Evolutionary conservation across 1,140 invertebrate species (phyloP), one percentile per base, ranked within the genome.

Genomic region (Contarinia nasturtii): DNA sequence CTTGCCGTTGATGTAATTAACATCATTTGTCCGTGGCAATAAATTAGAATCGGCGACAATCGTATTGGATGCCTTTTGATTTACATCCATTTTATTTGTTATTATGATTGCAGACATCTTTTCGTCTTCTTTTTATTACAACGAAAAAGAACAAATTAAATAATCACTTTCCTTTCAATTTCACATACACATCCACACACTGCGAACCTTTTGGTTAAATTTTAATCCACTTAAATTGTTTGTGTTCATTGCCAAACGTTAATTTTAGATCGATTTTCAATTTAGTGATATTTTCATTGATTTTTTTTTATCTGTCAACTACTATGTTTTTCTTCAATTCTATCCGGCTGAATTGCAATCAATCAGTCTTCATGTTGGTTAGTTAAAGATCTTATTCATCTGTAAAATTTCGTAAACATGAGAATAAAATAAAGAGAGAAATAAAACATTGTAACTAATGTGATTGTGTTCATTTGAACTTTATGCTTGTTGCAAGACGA

Each of bases 401-500:
- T 27, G 27, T 10, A 27, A 27, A 5, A 10, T 27, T 27, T 27
- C 10, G n/a, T n/a, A n/a, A 27, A 27, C 3, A 27, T 27, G 27
- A 27, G 10, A 27, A 5, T 27, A 10, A 27, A 27, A 5, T 5
- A 27, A 27, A 27, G 27, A 27, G 27, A 10, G 4, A 27, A 27
- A 27, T n/a, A n/a, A n/a, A n/a, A n/a, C n/a, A n/a, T n/a, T 12
- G 37, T 17, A 42, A 42, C 40, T 20, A 20, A 20, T 18, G 20
- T 10, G 15, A 18, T 18, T 20, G 15, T 42, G 7, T 17, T 20
- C 40, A 42, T 15, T 20, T 18, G 20, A 42, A n/a, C 40, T 15
- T 42, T 42, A 1, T 42, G 15, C 21, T 45, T 45, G 44, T 49
- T 42, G n/a, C 27, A 44, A 19, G 22, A 44, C 18, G 22, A 44